Conservation (phyloP, 1,140 invertebrate genomes). For the Drosophila baimaii region DNA sequence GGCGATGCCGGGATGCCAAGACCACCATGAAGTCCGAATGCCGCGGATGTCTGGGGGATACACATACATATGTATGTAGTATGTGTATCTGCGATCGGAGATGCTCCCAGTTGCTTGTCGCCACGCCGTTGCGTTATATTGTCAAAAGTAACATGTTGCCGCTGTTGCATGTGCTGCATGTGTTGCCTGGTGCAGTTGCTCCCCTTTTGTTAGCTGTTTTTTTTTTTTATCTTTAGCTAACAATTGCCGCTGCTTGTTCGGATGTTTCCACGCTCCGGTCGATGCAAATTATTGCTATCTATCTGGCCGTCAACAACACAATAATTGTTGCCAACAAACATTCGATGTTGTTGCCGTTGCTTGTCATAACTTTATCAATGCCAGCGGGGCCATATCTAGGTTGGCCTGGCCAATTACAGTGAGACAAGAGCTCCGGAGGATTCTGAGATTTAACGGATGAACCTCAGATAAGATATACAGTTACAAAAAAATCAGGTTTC, state of each 20-base stretch:
- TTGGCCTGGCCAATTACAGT: constrained; percentile 36
- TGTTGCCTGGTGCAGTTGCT: constrained; percentile 37
- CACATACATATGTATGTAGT: not conserved
- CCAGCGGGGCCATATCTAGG: constrained; percentile 43
- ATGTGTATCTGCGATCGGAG: constrained; percentile 21
- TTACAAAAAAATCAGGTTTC: too few relatives aligned
- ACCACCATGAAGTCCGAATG: constrained; percentile 63
- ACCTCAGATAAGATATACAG: not conserved
- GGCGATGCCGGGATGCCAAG: constrained; percentile 35
- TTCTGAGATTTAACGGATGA: not conserved
- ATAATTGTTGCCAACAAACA: constrained; percentile 79
- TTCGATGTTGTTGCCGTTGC: constrained; percentile 60
- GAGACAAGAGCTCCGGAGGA: not conserved
- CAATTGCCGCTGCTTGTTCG: constrained; percentile 28
- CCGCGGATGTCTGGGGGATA: constrained; percentile 33
- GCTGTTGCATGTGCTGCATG: constrained; percentile 16
- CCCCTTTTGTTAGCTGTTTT: constrained; percentile 46
- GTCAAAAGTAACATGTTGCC: constrained; percentile 66
- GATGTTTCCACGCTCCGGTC: constrained; percentile 1
- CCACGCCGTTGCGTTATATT: constrained; percentile 55
- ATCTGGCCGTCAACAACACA: constrained; percentile 74
- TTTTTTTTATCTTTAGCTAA: constrained; percentile 59
- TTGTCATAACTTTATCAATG: constrained; percentile 65
- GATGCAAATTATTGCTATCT: constrained; percentile 73
- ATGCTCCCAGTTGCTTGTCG: constrained; percentile 45